Evolutionary conservation across 2,888 invertebrate genomes (phyloP).

Genomic region (Drosophila limbata): DNA sequence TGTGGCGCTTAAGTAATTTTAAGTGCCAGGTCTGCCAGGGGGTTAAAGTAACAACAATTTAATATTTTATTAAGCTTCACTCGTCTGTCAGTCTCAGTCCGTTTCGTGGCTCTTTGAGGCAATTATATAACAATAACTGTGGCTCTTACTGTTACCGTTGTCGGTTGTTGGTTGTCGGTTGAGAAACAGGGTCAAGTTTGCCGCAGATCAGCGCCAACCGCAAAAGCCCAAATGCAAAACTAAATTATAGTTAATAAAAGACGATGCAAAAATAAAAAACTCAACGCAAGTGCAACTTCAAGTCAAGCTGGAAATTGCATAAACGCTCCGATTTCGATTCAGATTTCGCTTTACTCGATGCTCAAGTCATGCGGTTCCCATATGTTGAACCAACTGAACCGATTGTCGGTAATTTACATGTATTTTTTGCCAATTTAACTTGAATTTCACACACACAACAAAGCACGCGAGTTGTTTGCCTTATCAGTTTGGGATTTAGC

Average conservation of each 20-base stretch:
- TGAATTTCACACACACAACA: constrained; percentile 9
- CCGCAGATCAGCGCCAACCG: constrained; percentile 54
- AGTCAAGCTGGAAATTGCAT: constrained; percentile 26
- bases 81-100: constrained; percentile 17
- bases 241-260: constrained; percentile 55
- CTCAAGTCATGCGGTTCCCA: constrained; percentile 17
- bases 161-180: constrained; percentile 16
- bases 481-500: constrained; percentile 34
- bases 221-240: constrained; percentile 32
- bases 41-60: constrained; percentile 61
- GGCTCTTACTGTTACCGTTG: constrained; percentile 30
- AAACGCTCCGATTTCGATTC: constrained; percentile 12
- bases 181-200: constrained; percentile 77
- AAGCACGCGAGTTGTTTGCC: constrained; percentile 35
- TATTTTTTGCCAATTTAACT: neutral
- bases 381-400: constrained; percentile 7
- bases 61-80: constrained; percentile 50
- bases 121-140: constrained; percentile 77
- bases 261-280: neutral
- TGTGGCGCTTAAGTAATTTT: constrained; percentile 56
- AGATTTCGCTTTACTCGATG: neutral
- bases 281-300: constrained; percentile 20
- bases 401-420: constrained; percentile 4
- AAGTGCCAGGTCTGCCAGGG: constrained; percentile 56
- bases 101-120: constrained; percentile 50